Evolutionary conservation across 2,113 vertebrate species (phyloP), one percentile per base, ranked within the genome.

Genomic region (Fregata magnificens): DNA sequence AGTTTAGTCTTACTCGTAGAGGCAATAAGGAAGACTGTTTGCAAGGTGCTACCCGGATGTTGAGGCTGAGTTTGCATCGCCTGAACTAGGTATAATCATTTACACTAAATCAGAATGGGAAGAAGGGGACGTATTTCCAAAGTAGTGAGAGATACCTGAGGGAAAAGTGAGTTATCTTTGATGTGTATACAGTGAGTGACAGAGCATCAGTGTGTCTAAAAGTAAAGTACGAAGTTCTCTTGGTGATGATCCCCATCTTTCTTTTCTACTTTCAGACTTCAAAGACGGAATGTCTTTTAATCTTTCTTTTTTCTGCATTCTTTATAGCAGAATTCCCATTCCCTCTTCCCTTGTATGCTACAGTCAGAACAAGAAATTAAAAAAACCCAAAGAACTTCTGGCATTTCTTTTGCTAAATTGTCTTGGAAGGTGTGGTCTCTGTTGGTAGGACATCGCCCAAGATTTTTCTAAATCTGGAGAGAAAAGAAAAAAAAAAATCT

Each of bases 121-220:
- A 38, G 34, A 88, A 73, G 7, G 6, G 14, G 5, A 19, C 1
- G 0, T 73, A 32, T 81, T 95, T 94, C 26, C 65, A 71, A 74
- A 73, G 32, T 7, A 29, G 20, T 74, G 61, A 50, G 32, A 17
- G 72, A 14, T 6, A 86, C 7, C 17, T 31, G 45, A 40, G 42
- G 34, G 14, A 76, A 82, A 61, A 78, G 32, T 36, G 7, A 74
- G 21, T 66, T 79, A 19, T 10, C 44, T 93, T 77, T 56, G 31
- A 26, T 80, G 0, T 16, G 10, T n/a, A 6, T 79, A 40, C 38
- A 50, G 32, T 42, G 49, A 82, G 38, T 1, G 0, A n/a, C 31
- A n/a, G 72, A 89, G 14, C 34, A 67, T 49, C 22, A 15, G 3
- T 2, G 5, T 73, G 6, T 69, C 40, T 79, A 26, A 31, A 86